These are phyloP conservation scores for Lithophane semibrunnea DNA, from an alignment of 2,888 invertebrate genomes.

Conservation along the genomic window DNA sequence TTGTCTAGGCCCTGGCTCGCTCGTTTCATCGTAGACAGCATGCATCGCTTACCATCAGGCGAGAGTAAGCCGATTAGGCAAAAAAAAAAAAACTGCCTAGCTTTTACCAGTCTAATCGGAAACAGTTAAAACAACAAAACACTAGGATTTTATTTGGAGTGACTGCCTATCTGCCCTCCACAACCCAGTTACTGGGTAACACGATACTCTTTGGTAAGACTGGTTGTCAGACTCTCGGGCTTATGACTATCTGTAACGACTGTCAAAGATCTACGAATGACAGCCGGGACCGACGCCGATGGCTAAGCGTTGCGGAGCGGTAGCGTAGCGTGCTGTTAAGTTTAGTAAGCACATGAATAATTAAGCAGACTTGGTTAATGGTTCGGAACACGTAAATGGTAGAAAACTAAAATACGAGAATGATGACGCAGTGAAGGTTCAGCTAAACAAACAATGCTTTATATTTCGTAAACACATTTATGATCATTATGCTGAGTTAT, in stretches of 20 bases:
- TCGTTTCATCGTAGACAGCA: not conserved
- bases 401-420: conserved; percentile 24
- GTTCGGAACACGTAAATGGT: conserved; percentile 48
- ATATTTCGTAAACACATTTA: not conserved
- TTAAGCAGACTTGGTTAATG: conserved; percentile 50
- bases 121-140: not conserved
- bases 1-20: too few relatives aligned
- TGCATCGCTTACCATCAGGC: not conserved
- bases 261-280: not conserved
- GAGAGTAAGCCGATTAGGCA: not conserved
- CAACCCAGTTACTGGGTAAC: not conserved
- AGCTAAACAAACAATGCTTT: conserved; percentile 2
- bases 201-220: not conserved
- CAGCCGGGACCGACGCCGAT: not conserved
- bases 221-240: not conserved
- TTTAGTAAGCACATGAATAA: conserved; percentile 53
- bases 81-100: not conserved
- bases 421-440: conserved; percentile 22
- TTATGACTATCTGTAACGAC: not conserved
- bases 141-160: not conserved
- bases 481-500: not conserved
- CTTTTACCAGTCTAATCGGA: not conserved
- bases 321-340: conserved; percentile 40
- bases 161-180: not conserved
- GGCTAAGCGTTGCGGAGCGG: not conserved